Percentiles rank a stretch among this genome's conserved stretches.
These are phyloP conservation scores for Agapetus fuscipes DNA, from an alignment of 2,888 invertebrate species.

Conservation along the genomic window DNA sequence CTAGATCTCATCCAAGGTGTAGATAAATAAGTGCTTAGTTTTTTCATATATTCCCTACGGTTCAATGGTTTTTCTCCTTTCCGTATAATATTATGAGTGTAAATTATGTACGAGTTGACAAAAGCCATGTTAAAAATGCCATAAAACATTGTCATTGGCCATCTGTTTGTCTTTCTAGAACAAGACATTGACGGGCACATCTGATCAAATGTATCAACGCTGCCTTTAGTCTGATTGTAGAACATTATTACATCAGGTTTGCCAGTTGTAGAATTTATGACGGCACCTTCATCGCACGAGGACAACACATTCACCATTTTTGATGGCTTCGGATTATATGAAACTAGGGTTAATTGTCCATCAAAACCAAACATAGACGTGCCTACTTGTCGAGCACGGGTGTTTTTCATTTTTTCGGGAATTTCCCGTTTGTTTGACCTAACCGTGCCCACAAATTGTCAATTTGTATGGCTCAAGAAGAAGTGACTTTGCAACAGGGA, in stretches of 20 bases:
- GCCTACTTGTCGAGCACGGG: not conserved
- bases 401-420: constrained; percentile 5
- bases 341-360: constrained; percentile 7
- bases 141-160: constrained; percentile 23
- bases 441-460: constrained; percentile 26
- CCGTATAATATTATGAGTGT: constrained; percentile 8
- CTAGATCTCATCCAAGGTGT: not conserved
- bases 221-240: constrained; percentile 21
- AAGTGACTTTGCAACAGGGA: constrained; percentile 24
- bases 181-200: constrained; percentile 10
- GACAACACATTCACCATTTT: constrained; percentile 16
- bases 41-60: constrained; percentile 14
- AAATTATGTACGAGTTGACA: constrained; percentile 19
- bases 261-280: constrained; percentile 4
- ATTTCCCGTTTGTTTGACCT: constrained; percentile 27
- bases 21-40: not conserved
- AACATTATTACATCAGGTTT: constrained; percentile 14
- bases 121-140: constrained; percentile 22
- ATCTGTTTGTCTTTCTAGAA: constrained; percentile 22
- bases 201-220: constrained; percentile 23
- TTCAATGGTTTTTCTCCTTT: constrained; percentile 9
- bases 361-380: constrained; percentile 4
- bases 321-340: constrained; percentile 5
- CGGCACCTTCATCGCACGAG: constrained; percentile 14
- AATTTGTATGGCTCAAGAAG: constrained; percentile 26